Evolutionary conservation across 2,888 invertebrate species (phyloP).

Genomic region (Lumbricus terrestris): DNA sequence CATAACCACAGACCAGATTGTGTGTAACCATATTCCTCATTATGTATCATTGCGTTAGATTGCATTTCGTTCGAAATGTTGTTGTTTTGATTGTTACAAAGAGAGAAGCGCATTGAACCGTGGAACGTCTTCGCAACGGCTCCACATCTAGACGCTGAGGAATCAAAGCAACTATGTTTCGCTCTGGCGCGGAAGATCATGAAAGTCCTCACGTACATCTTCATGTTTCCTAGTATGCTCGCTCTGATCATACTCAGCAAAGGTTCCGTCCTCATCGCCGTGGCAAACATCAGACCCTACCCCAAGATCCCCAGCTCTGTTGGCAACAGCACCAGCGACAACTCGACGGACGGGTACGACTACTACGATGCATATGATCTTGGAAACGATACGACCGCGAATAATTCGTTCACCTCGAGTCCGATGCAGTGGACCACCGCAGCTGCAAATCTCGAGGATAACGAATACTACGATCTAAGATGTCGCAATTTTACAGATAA

Average conservation of each 20-base stretch:
- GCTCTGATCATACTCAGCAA: constrained; percentile 51
- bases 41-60: not conserved
- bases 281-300: constrained; percentile 22
- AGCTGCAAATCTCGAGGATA: not conserved
- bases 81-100: not conserved
- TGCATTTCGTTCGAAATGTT: not conserved
- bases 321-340: not conserved
- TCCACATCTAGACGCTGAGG: constrained; percentile 43
- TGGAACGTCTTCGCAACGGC: constrained; percentile 54
- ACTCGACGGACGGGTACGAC: not conserved
- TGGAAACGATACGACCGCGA: no score
- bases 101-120: constrained; percentile 29
- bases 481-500: not conserved
- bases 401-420: no score
- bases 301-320: not conserved
- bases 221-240: constrained; percentile 82
- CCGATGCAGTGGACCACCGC: not conserved
- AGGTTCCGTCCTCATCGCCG: constrained; percentile 30
- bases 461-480: not conserved
- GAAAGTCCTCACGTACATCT: constrained; percentile 73
- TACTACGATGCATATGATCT: not conserved
- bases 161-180: constrained; percentile 38
- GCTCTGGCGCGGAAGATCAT: constrained; percentile 38
- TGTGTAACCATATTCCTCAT: no score
- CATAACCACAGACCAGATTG: no score